Evolutionary conservation across 2,797 vertebrate genomes (phyloP), one percentile per base, ranked within the genome.

Genomic region (Stomatorhinus walkeri): DNA sequence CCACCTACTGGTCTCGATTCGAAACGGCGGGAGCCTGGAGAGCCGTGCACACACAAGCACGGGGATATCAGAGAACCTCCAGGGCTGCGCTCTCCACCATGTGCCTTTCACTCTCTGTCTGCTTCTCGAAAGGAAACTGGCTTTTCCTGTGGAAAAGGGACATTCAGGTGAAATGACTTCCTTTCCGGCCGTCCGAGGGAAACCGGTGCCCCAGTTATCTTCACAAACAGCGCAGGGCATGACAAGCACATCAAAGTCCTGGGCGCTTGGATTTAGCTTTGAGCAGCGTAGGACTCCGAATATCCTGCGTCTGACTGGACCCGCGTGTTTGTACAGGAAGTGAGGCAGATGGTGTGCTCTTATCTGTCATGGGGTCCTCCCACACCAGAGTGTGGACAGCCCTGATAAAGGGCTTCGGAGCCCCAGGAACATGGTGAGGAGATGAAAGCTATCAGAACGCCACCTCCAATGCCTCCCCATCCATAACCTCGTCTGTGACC

Each of bases 81-180:
- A 24, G 40, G 83, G 19, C 32, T 19, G 22, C 4, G 4, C 3
- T 51, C 22, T 9, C 46, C 46, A 46, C 9, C 49, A 22, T 48
- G 9, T 7, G 48, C 83, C 46, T 49, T 46, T 49, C 48, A 14
- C 14, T 76, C 32, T 76, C 32, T 12, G 68, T 14, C 68, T 12
- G 32, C 36, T 36, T 24, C 40, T 83, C 36, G 2, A 51, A 79
- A n/a, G 88, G 88, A 89, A 89, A 40, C 5, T 1, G n/a, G 1
- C 2, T 89, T 89, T 90, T 88, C 92, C 91, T 91, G 84, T 43
- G 90, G 36, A 68, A 87, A 92, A 88, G 90, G 87, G 92, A 93
- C 90, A 92, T 92, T 91, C 90, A 94, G 90, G 91, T 91, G 88
- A 90, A 90, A 91, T 89, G 40, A 89, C 90, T 92, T 92, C 91